Evolutionary conservation across 2,888 invertebrate genomes (phyloP), one percentile per base, ranked within the genome.

Genomic region (Zygaena filipendulae): DNA sequence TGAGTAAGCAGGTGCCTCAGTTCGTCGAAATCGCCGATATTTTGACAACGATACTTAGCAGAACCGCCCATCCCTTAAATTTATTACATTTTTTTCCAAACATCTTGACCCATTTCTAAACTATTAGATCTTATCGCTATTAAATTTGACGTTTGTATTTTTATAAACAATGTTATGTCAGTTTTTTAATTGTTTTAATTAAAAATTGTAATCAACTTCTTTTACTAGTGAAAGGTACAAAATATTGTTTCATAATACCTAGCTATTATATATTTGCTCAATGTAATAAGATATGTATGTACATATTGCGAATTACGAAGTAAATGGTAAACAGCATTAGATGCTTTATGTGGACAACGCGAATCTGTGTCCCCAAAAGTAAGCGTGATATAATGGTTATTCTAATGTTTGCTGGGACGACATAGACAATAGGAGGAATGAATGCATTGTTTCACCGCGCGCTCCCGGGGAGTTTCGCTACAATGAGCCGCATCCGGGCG

Each of bases 21-120:
- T 7, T 7, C 5, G 16, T 16, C 16, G 16, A 7, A 6, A 48
- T 59, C 46, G 54, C 59, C 56, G 62, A 64, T 79, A 72, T 79
- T 77, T 77, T 75, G 77, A 79, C 75, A 74, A 69, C 58, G 62
- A 66, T 67, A 72, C 60, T 77, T 74, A 77, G 71, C 69, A 69
- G 70, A 72, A 68, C 67, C 70, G 57, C 70, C 70, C 61, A 55
- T 61, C 62, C 68, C 43, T 59, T 59, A 51, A 62, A 67, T 67
- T 64, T 59, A 61, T 56, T 58, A 56, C 50, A 38, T 35, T 46
- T 60, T 67, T 67, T 63, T 62, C 61, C 45, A 45, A 7, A 6
- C 56, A 52, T 59, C 59, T 63, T 71, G 72, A 69, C 70, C 70
- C 63, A 69, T 62, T 70, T 71, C 50, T 42, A 44, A 60, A 51